phyloP scores from a whole-genome alignment of 2,113 vertebrate genomes.

The Muscicapa adusta region DNA sequence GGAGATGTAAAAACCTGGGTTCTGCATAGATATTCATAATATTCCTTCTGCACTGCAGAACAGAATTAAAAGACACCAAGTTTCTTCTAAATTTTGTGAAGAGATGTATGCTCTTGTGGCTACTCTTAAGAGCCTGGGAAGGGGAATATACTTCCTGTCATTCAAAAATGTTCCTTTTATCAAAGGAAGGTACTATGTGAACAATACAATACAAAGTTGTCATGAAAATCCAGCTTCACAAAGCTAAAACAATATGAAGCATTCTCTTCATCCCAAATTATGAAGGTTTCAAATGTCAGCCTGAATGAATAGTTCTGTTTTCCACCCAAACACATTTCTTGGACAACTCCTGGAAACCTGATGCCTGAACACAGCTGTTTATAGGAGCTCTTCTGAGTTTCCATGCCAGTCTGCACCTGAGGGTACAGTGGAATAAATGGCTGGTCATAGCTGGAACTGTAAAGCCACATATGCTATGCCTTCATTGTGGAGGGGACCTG shows the following conservation, averaged over 20 bases:
- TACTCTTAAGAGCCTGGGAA: background rate
- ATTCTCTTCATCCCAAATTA: background rate
- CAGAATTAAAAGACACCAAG: background rate
- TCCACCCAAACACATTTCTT: conserved; percentile 15
- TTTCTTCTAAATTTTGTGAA: background rate
- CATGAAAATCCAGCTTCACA: background rate
- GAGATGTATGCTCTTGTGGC: background rate
- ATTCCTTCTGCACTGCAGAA: background rate
- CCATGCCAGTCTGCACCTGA: background rate
- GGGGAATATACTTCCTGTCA: background rate
- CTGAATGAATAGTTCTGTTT: conserved; percentile 24
- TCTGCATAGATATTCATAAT: background rate
- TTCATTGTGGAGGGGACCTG: background rate
- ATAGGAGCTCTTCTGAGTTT: background rate
- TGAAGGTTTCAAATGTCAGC: conserved; percentile 14
- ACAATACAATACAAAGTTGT: background rate
- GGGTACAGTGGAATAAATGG: background rate
- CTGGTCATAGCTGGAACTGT: background rate
- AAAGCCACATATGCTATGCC: background rate
- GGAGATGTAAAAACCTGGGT: background rate
- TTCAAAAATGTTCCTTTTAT: conserved; percentile 2
- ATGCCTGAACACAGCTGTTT: background rate
- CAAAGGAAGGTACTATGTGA: background rate
- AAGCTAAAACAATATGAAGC: conserved; percentile 6
- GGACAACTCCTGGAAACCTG: conserved; percentile 13